A percentile compares a stretch with the other conserved stretches of the same genome.
phyloP scores from a whole-genome alignment of 2,113 vertebrate species.

The rat (Rattus norvegicus) region GRCr8 NC_086022.1:25600501-25601000 shows the following conservation, averaged over 20 bases:
- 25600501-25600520: neutral
- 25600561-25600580: neutral
- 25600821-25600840: conserved; percentile 14
- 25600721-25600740: neutral
- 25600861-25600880: conserved; percentile 17
- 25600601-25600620: conserved; percentile 24
- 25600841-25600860: conserved; percentile 24
- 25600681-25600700: neutral
- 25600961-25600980: conserved; percentile 15
- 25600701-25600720: conserved; percentile 18
- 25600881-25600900: neutral
- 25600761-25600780: neutral
- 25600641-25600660: neutral
- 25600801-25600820: conserved; percentile 24
- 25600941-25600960: neutral
- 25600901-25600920: conserved; percentile 48
- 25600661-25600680: neutral
- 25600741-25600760: neutral
- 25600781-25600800: conserved; percentile 10
- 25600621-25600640: neutral
- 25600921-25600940: neutral
- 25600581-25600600: conserved; percentile 5
- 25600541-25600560: neutral
- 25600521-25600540: neutral
- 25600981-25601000: neutral